Base-by-base conservation (phyloP, 2,888 invertebrate genomes). In the Gymnosoma rotundatum region DNA sequence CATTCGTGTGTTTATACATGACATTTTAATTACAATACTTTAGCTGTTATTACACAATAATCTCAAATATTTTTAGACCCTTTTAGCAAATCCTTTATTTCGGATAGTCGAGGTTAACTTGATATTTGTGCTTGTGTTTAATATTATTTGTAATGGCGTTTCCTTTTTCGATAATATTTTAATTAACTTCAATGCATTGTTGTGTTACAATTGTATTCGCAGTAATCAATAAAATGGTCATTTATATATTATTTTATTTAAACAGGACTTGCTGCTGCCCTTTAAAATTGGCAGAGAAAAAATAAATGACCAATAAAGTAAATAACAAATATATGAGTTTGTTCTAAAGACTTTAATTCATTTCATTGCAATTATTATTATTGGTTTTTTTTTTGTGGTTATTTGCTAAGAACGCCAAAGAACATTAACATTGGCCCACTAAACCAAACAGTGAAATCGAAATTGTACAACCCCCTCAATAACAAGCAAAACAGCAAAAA, bases 381-480 rank as follows among this genome's bases (percentile, higher is more conserved):
- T 63, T 58, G 20, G 32, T 66, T 38, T 8, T 45, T 70, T 20
- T 78, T 66, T 25, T 25, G 25, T 25, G 25, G 25, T 63, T 58
- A 21, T 32, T 63, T 69, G 45, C 42, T 36, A 52, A 56, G 45
- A 38, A 67, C 9, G 14, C 42, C n/a, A 25, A 72, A 36, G 16
- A 83, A 67, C 78, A 84, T 84, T 84, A 74, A 78, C 84, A 84
- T 84, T 84, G 84, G 84, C 84, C 81, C 56, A 84, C 81, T 84
- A 84, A 84, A 81, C 78, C 36, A 73, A 72, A 75, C 60, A 78
- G 54, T 54, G 67, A 78, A 73, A 73, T 20, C 14, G 50, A 61
- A 63, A 69, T 38, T 64, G 38, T 54, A 54, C 54, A 52, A 54
- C 60, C 64, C 50, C 36, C 38, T 36, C 56, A 64, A 66, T 64